A percentile compares a stretch with the other conserved stretches of the same genome.
These are phyloP conservation scores for Coranthus polyacanthus DNA, from an alignment of 2,797 vertebrate genomes.

Conservation along the genomic window DNA sequence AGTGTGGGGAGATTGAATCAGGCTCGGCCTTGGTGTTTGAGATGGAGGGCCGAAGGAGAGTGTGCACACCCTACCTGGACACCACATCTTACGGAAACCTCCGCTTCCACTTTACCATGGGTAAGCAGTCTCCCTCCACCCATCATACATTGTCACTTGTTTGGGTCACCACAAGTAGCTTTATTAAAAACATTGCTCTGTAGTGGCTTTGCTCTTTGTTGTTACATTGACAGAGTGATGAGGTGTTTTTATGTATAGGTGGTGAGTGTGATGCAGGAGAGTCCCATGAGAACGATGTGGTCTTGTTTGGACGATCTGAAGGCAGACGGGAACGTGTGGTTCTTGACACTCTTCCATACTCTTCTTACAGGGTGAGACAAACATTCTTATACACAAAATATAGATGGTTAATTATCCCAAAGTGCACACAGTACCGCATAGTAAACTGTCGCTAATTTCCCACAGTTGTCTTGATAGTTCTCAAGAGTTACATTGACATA, in stretches of 20 bases:
- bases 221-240: neutral
- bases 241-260: slow-evolving; percentile 80
- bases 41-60: slow-evolving; percentile 90
- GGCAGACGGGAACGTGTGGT: slow-evolving; percentile 89
- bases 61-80: slow-evolving; percentile 96
- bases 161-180: no score
- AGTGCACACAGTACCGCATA: no score
- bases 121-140: slow-evolving; percentile 46
- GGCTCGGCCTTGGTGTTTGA: slow-evolving; percentile 93
- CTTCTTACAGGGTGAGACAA: slow-evolving; percentile 92
- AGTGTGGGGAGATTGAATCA: slow-evolving; percentile 95
- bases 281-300: slow-evolving; percentile 92
- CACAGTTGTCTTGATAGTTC: no score
- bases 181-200: no score
- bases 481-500: no score
- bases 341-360: slow-evolving; percentile 92
- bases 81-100: slow-evolving; percentile 95
- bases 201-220: neutral
- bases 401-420: neutral
- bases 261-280: slow-evolving; percentile 92
- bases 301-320: slow-evolving; percentile 90
- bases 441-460: no score
- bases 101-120: slow-evolving; percentile 95
- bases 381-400: neutral
- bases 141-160: slow-evolving; percentile 1